Conservation (phyloP, 2,113 vertebrate species). For the Apteryx owenii region DNA sequence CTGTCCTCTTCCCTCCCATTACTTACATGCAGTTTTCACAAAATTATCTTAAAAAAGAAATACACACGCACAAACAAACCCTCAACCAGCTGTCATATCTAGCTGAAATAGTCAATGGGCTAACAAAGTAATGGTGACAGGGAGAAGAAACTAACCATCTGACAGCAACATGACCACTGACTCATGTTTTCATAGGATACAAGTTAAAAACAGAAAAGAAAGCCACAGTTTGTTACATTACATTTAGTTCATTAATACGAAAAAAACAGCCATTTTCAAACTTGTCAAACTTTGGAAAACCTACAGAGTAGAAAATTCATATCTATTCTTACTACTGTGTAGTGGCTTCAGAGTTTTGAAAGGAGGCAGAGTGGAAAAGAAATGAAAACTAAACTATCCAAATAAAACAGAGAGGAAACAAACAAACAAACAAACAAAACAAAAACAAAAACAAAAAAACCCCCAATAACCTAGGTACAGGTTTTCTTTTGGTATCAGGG, state of each 20-base stretch:
- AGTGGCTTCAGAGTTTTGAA: neutral
- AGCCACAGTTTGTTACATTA: neutral
- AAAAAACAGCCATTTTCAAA: neutral
- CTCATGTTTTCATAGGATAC: neutral
- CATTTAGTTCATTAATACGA: neutral
- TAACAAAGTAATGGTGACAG: neutral
- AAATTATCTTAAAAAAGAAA: neutral
- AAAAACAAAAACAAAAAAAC: neutral
- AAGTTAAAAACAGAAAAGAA: neutral
- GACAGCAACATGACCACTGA: neutral
- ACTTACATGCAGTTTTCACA: neutral
- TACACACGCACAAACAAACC: neutral
- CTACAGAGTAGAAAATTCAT: neutral
- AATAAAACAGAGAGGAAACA: neutral
- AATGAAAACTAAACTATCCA: neutral
- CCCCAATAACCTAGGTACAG: neutral
- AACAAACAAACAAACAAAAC: no score
- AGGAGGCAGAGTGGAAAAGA: neutral
- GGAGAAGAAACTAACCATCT: neutral
- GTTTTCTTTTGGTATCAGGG: neutral
- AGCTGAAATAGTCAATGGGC: neutral
- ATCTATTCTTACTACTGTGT: neutral
- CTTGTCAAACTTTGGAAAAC: neutral
- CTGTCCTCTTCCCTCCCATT: neutral
- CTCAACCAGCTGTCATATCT: neutral